Conservation (phyloP, 2,113 vertebrate genomes). For the Cyprinodon variegatus region DNA sequence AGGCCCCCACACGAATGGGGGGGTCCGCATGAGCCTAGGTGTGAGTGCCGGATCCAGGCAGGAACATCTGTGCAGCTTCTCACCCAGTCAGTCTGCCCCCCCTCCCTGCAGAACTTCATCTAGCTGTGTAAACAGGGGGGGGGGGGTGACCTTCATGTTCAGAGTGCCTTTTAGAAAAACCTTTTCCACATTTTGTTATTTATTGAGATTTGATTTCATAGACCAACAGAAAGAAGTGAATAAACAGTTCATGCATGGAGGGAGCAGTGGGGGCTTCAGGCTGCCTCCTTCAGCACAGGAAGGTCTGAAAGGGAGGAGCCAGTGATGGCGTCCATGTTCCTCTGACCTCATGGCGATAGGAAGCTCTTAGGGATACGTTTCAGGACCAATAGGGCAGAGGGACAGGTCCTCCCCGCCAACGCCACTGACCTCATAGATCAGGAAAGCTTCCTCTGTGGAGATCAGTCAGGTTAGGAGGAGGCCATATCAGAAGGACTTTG, state of each 20-base stretch:
- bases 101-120: conserved; percentile 50
- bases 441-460: no score
- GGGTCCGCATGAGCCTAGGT: conserved; percentile 5
- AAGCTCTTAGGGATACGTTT: no score
- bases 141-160: background rate
- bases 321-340: no score
- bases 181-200: background rate
- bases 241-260: no score
- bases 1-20: background rate
- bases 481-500: background rate
- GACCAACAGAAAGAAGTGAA: background rate
- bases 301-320: no score
- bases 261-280: no score
- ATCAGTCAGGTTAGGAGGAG: background rate
- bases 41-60: conserved; percentile 28
- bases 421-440: no score
- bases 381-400: background rate
- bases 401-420: no score
- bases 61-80: conserved; percentile 33
- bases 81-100: conserved; percentile 48
- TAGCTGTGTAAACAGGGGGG: conserved; percentile 19
- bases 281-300: no score
- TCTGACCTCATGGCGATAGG: no score
- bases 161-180: background rate
- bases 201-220: background rate